A percentile compares a stretch with the other conserved stretches of the same genome.
Evolutionary conservation across 2,113 vertebrate species (phyloP).

Genomic region (Malurus melanocephalus): DNA sequence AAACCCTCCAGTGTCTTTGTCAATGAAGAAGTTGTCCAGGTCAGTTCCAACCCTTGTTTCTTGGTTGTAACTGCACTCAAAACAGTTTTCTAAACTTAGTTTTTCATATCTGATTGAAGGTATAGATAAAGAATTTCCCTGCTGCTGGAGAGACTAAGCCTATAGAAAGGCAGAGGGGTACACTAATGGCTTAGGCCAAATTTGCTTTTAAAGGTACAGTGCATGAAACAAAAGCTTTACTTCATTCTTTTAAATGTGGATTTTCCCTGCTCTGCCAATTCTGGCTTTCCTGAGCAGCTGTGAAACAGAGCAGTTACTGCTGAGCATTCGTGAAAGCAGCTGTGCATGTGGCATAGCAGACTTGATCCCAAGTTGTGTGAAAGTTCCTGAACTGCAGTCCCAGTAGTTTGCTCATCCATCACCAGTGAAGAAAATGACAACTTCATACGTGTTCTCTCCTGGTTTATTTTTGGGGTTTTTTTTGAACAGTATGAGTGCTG

Average conservation of each 20-base stretch:
- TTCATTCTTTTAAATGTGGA: neutral
- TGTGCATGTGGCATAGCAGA: neutral
- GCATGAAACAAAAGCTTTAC: neutral
- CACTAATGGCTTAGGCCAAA: neutral
- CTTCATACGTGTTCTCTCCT: neutral
- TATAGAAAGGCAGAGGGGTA: neutral
- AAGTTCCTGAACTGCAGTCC: neutral
- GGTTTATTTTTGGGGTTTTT: neutral
- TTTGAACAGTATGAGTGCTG: neutral
- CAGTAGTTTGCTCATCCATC: neutral
- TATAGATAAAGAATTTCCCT: rapidly evolving
- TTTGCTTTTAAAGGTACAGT: neutral
- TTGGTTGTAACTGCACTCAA: neutral
- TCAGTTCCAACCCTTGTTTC: neutral
- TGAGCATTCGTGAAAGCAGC: neutral
- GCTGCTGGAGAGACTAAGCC: neutral
- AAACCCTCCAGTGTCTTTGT: neutral
- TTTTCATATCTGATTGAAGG: neutral
- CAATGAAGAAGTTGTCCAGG: neutral
- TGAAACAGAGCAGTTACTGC: neutral
- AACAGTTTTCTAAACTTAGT: neutral
- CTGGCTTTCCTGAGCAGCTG: neutral
- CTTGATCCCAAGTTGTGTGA: neutral
- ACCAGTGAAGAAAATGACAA: neutral
- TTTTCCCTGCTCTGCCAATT: neutral